Evolutionary conservation across 2,113 vertebrate genomes (phyloP), one percentile per base, ranked within the genome.

Genomic region (Pollimyrus isidori): DNA sequence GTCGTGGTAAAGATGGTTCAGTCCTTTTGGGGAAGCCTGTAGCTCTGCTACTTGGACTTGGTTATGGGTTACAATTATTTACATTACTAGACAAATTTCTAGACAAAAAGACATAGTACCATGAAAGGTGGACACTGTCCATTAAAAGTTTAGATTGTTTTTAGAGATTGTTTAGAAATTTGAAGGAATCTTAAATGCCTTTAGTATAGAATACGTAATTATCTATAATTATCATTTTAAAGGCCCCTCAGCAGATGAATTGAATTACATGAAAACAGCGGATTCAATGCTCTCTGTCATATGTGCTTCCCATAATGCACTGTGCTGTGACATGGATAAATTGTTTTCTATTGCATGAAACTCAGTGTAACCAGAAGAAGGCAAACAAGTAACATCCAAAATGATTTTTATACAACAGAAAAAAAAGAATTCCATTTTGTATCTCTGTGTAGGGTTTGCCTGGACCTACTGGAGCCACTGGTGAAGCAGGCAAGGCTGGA

Each of bases 401-500:
- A 19, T n/a, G 1, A 48, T 84, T n/a, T 46, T 9, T 84, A 48
- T 5, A 82, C n/a, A 42, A 82, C 48, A 42, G 45, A 84, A 21
- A 46, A 48, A 46, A 84, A 84, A 48, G 85, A 26, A 48, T 49
- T 7, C 17, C 49, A 53, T 49, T 73, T 42, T 92, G 80, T 45
- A 92, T 89, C 85, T 91, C 48, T 89, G 80, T 84, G 19, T 91
- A 99, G 98, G 98, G 98, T 89, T 96, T 99, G 62, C 98, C 98
- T 49, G 98, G 98, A 86, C 96, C 98, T 45, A 91, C 97, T 23
- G 98, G 98, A 69, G 87, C 98, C 92, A 97, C 98, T 0, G 98
- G 98, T 84, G 98, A 99, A 95, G 90, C 94, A 73, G 98, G 98
- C 93, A 99, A 99, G 91, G 95, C 97, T 65, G 98, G 98, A 94